A percentile compares a stretch with the other conserved stretches of the same genome.
These are phyloP conservation scores for Stegodyphus dumicola DNA, from an alignment of 1,140 invertebrate genomes.

Conservation along the genomic window DNA sequence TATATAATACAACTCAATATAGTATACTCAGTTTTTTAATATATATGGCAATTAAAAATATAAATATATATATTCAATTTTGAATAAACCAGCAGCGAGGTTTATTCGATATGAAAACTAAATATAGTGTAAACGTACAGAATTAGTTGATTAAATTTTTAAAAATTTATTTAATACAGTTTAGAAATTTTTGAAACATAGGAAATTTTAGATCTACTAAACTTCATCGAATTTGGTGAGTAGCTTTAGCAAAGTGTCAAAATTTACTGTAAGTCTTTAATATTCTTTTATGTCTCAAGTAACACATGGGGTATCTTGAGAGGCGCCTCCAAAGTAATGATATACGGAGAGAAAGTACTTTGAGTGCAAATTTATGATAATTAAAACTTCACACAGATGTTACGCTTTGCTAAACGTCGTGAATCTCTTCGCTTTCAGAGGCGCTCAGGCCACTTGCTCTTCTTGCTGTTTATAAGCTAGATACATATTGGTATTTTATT, in stretches of 20 bases:
- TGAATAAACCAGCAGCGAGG: too few species aligned
- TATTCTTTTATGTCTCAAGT: neutral
- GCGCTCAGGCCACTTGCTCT: neutral
- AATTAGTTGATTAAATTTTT: too few species aligned
- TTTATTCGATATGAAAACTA: too few species aligned
- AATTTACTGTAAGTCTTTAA: neutral
- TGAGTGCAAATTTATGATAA: slow-evolving; percentile 20
- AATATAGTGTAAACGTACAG: too few species aligned
- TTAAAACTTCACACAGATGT: slow-evolving; percentile 11
- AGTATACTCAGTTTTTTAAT: too few species aligned
- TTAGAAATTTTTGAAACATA: too few species aligned
- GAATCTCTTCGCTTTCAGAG: neutral
- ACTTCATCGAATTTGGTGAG: too few species aligned
- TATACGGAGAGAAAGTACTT: neutral
- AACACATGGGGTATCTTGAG: neutral
- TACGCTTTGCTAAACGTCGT: neutral
- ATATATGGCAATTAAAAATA: too few species aligned
- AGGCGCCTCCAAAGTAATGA: neutral
- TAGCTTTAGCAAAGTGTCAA: neutral
- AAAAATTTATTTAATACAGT: too few species aligned
- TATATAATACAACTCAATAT: too few species aligned
- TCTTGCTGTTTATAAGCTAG: neutral
- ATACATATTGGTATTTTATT: neutral
- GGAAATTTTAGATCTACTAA: too few species aligned
- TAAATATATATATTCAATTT: too few species aligned